Base-by-base conservation (phyloP, 2,113 vertebrate genomes). In the Rhea pennata region DNA sequence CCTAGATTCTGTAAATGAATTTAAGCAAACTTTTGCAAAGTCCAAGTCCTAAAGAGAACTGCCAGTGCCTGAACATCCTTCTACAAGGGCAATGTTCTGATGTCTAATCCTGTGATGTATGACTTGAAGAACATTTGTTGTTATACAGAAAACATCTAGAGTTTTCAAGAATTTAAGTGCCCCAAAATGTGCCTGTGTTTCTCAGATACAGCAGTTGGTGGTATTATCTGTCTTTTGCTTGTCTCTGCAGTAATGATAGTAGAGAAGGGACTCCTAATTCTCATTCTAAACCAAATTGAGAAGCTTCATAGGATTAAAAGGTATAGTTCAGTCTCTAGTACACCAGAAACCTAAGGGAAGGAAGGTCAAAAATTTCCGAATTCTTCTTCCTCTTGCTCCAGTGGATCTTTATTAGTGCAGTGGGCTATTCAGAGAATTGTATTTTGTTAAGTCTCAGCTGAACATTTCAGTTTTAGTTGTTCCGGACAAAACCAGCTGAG, bases 401-500 rank as follows among this genome's bases (percentile, higher is more conserved):
- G n/a, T 5, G 33, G n/a, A 79, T 27, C 26, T 78, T 81, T 36
- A 46, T 88, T 69, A 80, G 59, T 42, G 12, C 14, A 86, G 20
- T 46, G 0, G 0, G 62, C 31, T 5, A 40, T 56, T 78, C 56
- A 62, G 58, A 84, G n/a, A 75, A 84, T 26, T 4, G 0, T 29
- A 27, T 81, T 93, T 91, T 84, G 48, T 76, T 91, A 36, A 1
- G 0, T 36, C 46, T 86, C 61, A 51, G 58, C 33, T 44, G 24
- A 82, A 65, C 4, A 8, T 61, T 77, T 82, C 65, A 77, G 31
- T 62, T 56, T 44, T 59, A 88, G 2, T n/a, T 93, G 33, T 91
- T 93, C 92, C 93, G 44, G 10, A 27, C 13, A 74, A 84, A 94
- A 87, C 72, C 93, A 0, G 46, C n/a, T 94, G 97, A 94, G 96